These are phyloP conservation scores for Clamator glandarius DNA, from an alignment of 2,797 vertebrate species.

Conservation along the genomic window DNA sequence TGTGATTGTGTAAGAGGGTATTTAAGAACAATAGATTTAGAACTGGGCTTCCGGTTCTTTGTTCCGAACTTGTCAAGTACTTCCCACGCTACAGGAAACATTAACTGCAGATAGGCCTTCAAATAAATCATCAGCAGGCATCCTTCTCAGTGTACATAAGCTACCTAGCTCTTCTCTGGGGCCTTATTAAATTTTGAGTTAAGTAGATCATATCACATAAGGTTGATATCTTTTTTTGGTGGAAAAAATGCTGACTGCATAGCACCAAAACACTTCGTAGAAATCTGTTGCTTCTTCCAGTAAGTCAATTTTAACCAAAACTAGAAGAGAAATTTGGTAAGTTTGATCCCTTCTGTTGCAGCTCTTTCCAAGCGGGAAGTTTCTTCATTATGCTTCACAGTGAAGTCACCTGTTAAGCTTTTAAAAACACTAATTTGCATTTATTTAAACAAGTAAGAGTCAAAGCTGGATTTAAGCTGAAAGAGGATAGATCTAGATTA, in stretches of 20 bases:
- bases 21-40: background rate
- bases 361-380: background rate
- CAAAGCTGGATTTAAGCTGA: background rate
- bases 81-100: background rate
- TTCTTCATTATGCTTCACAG: background rate
- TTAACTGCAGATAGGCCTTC: background rate
- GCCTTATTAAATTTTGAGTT: background rate
- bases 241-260: background rate
- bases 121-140: background rate
- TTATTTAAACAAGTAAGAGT: background rate
- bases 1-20: background rate
- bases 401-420: background rate
- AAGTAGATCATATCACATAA: background rate
- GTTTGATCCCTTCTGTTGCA: background rate
- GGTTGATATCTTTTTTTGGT: background rate
- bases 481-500: too few relatives aligned
- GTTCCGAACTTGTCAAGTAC: constrained; percentile 11
- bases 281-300: background rate
- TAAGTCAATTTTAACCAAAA: background rate
- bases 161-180: background rate
- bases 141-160: background rate
- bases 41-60: background rate
- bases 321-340: background rate
- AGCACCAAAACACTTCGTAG: background rate
- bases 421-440: background rate